A percentile compares a stretch with the other conserved stretches of the same genome.
Evolutionary conservation across 2,888 invertebrate genomes (phyloP).

Genomic region (Heliconius aoede): DNA sequence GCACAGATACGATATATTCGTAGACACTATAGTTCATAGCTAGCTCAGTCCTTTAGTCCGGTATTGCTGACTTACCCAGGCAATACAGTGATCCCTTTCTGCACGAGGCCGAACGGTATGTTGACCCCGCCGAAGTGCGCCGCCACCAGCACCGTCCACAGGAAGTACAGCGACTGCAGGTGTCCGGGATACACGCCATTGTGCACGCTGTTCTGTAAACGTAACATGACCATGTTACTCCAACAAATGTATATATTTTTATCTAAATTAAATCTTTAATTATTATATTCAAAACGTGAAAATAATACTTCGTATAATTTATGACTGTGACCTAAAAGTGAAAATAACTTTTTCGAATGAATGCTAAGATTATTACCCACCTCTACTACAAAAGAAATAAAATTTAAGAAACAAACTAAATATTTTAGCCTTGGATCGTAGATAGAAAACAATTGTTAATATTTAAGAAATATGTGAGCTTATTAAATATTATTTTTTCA

Average conservation of each 20-base stretch:
- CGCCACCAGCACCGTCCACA: conserved; percentile 90
- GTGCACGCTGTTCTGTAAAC: conserved; percentile 93
- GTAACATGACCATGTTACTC: not conserved
- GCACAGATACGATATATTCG: not conserved
- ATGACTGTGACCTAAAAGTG: no score
- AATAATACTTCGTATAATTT: no score
- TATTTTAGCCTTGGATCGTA: no score
- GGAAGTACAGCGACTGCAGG: conserved; percentile 93
- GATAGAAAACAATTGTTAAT: no score
- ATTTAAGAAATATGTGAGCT: no score
- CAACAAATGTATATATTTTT: not conserved
- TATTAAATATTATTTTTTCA: no score
- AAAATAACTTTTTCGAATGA: no score
- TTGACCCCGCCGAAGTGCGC: conserved; percentile 91
- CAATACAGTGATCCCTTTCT: conserved; percentile 87
- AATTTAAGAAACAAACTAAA: no score
- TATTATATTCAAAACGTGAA: no score
- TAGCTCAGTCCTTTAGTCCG: not conserved
- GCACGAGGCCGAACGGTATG: conserved; percentile 92
- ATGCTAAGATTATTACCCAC: no score
- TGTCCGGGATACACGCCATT: conserved; percentile 99
- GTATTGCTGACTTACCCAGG: conserved; percentile 85
- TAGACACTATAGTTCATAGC: no score
- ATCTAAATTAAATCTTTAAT: not conserved
- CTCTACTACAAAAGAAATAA: no score